These are phyloP conservation scores for Orussus abietinus DNA, from an alignment of 1,140 invertebrate species.

Conservation along the genomic window DNA sequence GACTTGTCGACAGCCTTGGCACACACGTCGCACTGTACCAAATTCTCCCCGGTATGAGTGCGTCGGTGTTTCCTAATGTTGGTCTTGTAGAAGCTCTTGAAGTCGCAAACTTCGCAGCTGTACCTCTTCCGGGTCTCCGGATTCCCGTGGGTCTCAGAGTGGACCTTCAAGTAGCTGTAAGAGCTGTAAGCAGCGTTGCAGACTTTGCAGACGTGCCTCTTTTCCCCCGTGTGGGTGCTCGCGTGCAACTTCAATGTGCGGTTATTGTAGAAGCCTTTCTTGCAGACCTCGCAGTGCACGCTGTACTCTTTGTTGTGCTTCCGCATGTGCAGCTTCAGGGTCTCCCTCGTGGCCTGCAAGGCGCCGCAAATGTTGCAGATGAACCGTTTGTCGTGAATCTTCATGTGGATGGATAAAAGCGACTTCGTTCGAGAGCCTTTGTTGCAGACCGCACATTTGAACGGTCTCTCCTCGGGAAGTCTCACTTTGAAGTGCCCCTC, in stretches of 20 bases:
- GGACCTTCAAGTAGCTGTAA: constrained; percentile 27
- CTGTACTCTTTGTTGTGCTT: constrained; percentile 40
- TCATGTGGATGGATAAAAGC: constrained; percentile 32
- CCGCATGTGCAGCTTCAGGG: constrained; percentile 34
- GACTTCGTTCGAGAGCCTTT: constrained; percentile 37
- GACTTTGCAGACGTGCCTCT: constrained; percentile 44
- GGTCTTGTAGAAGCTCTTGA: constrained; percentile 35
- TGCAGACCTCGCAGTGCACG: constrained; percentile 62
- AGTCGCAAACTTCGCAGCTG: constrained; percentile 31
- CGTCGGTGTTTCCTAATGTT: too few species aligned
- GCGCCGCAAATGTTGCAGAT: constrained; percentile 39
- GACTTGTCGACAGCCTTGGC: constrained; percentile 60
- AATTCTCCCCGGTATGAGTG: constrained; percentile 57
- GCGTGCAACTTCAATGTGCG: constrained; percentile 47
- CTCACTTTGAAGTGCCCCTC: too few species aligned
- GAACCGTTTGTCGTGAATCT: constrained; percentile 24
- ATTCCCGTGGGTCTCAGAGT: constrained; percentile 29
- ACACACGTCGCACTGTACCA: constrained; percentile 60
- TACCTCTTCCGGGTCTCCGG: constrained; percentile 26
- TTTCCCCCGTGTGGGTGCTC: constrained; percentile 30
- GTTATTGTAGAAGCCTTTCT: constrained; percentile 67
- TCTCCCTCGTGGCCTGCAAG: constrained; percentile 28
- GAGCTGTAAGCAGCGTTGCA: constrained; percentile 52
- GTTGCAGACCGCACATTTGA: constrained; percentile 56
- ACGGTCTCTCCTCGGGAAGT: too few species aligned